Evolutionary conservation across 2,888 invertebrate species (phyloP), one percentile per base, ranked within the genome.

Genomic region (Cheilosia variabilis): DNA sequence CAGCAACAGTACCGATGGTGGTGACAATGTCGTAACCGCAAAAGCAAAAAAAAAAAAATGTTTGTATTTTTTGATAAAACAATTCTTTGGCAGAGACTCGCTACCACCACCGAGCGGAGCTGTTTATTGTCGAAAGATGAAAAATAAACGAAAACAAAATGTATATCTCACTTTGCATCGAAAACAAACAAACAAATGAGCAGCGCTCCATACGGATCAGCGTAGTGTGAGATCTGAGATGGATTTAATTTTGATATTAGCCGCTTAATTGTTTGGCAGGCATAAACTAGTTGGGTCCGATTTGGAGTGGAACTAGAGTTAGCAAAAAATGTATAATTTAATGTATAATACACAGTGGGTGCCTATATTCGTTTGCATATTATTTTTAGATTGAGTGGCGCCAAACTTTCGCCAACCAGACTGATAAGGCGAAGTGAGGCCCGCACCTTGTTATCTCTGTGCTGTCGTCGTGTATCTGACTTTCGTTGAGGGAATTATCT

Each of bases 1-100:
- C 83, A 73, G 83, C 83, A 83, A 83, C 83, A 83, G 76, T 47
- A 19, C 4, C n/a, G n/a, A 10, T 55, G n/a, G n/a, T 2, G 45
- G 17, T 52, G 43, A 53, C 53, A 17, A 19, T 79, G 52, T 53
- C 43, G 79, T 66, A 52, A 80, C 55, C 50, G 58, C 41, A 9
- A 52, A n/a, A n/a, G 22, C 15, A n/a, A 53, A 41, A 43, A 43
- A 31, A 53, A 53, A 31, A 41, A 15, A 2, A 63, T 34, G 10
- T 13, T 37, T 37, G 7, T 9, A 9, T 37, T 37, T 55, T 37
- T 66, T 71, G 53, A 65, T 53, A 66, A 72, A 77, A 82, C 80
- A 57, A 75, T 75, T 75, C 57, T 57, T 75, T 75, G 34, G 45
- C 45, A 55, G 41, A 41, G 58, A 53, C 31, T 71, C 27, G 65